Evolutionary conservation across 64 coral and sea anemone species (phyloP).

Genomic region (Montipora sp.): DNA sequence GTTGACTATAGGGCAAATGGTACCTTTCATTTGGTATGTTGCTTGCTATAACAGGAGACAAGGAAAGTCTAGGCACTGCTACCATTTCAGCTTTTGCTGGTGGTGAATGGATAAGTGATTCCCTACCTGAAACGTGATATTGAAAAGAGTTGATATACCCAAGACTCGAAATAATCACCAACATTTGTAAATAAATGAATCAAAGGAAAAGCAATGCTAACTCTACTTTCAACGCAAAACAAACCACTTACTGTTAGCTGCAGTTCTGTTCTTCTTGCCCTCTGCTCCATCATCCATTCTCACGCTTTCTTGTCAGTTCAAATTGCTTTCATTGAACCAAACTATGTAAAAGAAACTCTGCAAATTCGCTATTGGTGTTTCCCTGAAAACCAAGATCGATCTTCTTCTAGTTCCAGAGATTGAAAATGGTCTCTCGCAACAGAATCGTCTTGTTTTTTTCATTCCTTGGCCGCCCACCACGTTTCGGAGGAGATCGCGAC

Average conservation of each 20-base stretch:
- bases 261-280: neutral
- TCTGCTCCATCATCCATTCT: neutral
- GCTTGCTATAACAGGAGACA: no score
- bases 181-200: neutral
- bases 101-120: no score
- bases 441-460: neutral
- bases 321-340: neutral
- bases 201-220: neutral
- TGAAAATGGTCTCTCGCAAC: neutral
- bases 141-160: neutral
- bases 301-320: neutral
- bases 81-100: no score
- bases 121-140: neutral
- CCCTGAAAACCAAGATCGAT: neutral
- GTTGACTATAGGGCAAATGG: no score
- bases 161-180: neutral
- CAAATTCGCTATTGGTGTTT: conserved; percentile 39
- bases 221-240: neutral
- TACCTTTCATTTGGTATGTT: no score
- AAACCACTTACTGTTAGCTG: neutral
- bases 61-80: no score
- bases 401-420: conserved; percentile 31
- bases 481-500: neutral
- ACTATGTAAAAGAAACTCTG: conserved; percentile 44
- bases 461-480: neutral